Base-by-base conservation (phyloP, 2,113 vertebrate genomes). In the Perognathus longimembris region DNA sequence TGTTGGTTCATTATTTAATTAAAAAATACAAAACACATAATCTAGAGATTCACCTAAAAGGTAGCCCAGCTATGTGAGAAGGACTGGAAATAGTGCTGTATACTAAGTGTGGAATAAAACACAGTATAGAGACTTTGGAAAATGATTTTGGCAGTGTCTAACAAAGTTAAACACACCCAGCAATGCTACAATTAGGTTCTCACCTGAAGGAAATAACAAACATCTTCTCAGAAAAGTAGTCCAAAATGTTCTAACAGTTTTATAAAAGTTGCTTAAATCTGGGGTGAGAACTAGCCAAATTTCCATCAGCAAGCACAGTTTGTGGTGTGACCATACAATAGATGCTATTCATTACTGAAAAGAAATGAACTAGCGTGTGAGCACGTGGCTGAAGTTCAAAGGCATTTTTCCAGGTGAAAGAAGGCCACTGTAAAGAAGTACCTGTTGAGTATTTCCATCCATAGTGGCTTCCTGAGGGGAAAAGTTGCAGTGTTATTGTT, bases 221-320 rank as follows among this genome's bases (percentile, higher is more conserved):
- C 2, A 73, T 69, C 7, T 7, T 14, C 28, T 24, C 9, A 77
- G 70, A 89, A 93, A 59, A 18, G 14, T 14, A 76, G 5, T 57
- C 32, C 14, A 67, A 89, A 42, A 42, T 74, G 8, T 66, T 28
- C 10, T 42, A 50, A 45, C 8, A n/a, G 1, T n/a, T 75, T 95
- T 79, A 75, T 69, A 84, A 22, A 67, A 66, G 38, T 67, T 57
- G 6, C 71, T 94, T 84, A 21, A 90, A 88, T 76, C 6, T 90
- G 14, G 2, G 20, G 17, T 54, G 15, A 54, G 15, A 76, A 17
- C 22, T 78, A 88, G 40, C 32, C 15, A n/a, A 34, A 85, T 79
- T 90, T 93, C 10, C 18, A 70, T 30, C 69, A 63, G 32, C 5
- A 22, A 20, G 26, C 9, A 42, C 73, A 63, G 1, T 3, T 71